Evolutionary conservation across 2,797 vertebrate species (phyloP), one percentile per base, ranked within the genome.

Genomic region (Decapterus maruadsi): DNA sequence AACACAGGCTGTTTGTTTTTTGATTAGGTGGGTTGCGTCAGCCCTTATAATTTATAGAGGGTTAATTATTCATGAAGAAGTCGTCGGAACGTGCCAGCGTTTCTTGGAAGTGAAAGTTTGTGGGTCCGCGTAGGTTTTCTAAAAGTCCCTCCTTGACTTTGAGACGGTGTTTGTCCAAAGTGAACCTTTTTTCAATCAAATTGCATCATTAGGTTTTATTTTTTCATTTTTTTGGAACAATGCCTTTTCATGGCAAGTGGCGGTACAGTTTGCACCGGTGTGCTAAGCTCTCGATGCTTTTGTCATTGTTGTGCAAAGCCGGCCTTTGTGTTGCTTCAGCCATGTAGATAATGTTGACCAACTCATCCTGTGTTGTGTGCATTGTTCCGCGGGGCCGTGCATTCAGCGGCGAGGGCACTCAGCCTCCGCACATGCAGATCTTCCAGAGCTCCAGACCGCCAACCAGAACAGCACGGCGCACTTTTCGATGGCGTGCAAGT

Each of bases 281-380:
- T 68, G 85, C 83, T 72, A 69, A 59, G 69, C 87, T 79, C 78
- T 71, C 51, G 11, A 71, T 82, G 79, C 69, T 84, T 42, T 65
- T 77, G 80, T 45, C 78, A 72, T 87, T 90, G 85, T 90, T 58
- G 79, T 29, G 51, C 56, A 89, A 85, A 91, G 85, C 87, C 69
- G 2, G 56, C 54, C 70, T 87, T 92, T 91, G 86, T 93, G 75
- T 71, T 17, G 58, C 85, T 87, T 88, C 88, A 88, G 81, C 88
- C 88, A 88, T 79, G 84, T 90, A 81, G 86, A 90, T 85, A 71
- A 90, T 91, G 80, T 61, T 69, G 65, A 80, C 78, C 59, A 79
- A 86, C 78, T 84, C 73, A 40, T 78, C 56, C 78, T 80, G 80
- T 70, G 74, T 73, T 6, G 17, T n/a, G 64, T 63, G 36, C 64